Conservation (phyloP, 2,888 invertebrate genomes). For the Encarsia formosa region DNA sequence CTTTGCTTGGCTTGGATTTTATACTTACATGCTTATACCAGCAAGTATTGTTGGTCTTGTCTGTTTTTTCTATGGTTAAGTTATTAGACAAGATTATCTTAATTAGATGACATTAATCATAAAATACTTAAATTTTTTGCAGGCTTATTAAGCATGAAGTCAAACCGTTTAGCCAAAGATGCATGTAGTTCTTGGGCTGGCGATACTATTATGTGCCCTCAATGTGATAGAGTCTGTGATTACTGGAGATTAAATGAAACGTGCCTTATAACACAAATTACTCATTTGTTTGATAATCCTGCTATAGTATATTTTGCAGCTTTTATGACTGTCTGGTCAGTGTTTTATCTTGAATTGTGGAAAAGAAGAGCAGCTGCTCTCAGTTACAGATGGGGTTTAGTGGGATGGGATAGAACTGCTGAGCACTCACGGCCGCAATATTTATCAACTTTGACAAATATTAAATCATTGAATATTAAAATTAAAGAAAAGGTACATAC, state of each 20-base stretch:
- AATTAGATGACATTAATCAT: too few relatives aligned
- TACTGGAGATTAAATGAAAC: conserved; percentile 70
- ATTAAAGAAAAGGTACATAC: conserved; percentile 59
- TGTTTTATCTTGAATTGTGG: conserved; percentile 79
- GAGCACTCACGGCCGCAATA: conserved; percentile 78
- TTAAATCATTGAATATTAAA: conserved; percentile 68
- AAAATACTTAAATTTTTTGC: conserved; percentile 40
- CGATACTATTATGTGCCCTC: conserved; percentile 71
- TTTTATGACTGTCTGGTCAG: conserved; percentile 80
- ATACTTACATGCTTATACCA: conserved; percentile 77
- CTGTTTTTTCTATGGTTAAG: conserved; percentile 61
- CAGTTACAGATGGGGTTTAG: conserved; percentile 79
- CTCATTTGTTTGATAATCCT: conserved; percentile 80
- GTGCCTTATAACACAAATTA: conserved; percentile 68
- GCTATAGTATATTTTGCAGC: conserved; percentile 74
- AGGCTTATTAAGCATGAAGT: conserved; percentile 36
- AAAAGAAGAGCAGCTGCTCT: conserved; percentile 73
- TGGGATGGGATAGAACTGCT: conserved; percentile 67
- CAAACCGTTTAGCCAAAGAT: conserved; percentile 33
- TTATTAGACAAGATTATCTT: too few relatives aligned
- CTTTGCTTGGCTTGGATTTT: conserved; percentile 83
- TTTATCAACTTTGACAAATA: conserved; percentile 69
- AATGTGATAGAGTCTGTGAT: conserved; percentile 71
- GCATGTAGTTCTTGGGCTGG: conserved; percentile 36
- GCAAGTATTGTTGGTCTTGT: conserved; percentile 65